Base-by-base conservation (phyloP, 1,140 invertebrate genomes). In the Solen grandis region DNA sequence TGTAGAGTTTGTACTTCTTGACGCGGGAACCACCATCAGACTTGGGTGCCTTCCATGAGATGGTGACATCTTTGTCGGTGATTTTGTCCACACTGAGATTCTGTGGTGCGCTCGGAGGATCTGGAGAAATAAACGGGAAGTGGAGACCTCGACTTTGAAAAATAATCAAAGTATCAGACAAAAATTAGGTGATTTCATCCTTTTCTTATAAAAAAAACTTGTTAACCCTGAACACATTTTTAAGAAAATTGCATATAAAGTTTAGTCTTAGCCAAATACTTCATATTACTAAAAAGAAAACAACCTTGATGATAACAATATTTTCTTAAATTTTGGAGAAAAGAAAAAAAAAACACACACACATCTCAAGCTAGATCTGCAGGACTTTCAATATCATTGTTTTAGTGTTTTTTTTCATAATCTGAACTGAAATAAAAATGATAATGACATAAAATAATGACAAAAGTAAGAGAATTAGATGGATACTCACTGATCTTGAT, bases 41-140 rank as follows among this genome's bases (percentile, higher is more conserved):
- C 50, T 96, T 96, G 1, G 99, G 98, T 86, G 98, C 96, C 89
- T 95, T 96, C 99, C 99, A 99, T 29, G 41, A 81, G 13, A 93
- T 76, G 88, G 98, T 98, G 88, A 96, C 97, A n/a, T 97, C 97
- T 89, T 99, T 97, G 91, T 98, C 98, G 8, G 96, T 98, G 22
- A 99, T 95, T 89, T 98, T 97, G 4, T 95, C 94, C 19, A 98
- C 96, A 92, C 96, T 96, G 0, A 99, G 31, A 19, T 84, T 77
- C 29, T 69, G 55, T 46, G 91, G 92, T 16, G 86, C 72, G 41
- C 83, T 70, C n/a, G 97, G 97, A 31, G 95, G 66, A 98, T 94
- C 92, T 98, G 97, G 88, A 96, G 95, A 59, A 5, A 14, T 14
- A 13, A 50, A 50, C 13, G n/a, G 13, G 46, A 50, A 13, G n/a